Base-by-base conservation (phyloP, 35 echinoderm and acorn worm species). In the Ophioderma brevispina region DNA sequence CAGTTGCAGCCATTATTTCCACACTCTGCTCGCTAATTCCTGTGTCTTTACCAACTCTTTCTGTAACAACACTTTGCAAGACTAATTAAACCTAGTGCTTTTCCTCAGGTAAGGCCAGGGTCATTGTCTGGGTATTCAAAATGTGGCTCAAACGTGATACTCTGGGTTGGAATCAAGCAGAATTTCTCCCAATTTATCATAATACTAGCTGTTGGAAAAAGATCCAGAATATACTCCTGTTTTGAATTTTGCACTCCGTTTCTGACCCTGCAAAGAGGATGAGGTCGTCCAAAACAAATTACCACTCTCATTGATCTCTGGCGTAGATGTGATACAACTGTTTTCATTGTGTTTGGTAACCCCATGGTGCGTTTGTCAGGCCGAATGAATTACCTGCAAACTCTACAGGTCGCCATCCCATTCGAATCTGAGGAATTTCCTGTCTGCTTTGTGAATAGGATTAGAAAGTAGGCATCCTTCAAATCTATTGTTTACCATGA, bases 381-480 rank as follows among this genome's bases (percentile, higher is more conserved):
- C 87, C 92, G 75, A 94, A 94, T 1, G 82, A 23, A 89, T 32
- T 0, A 82, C 87, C 17, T 70, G 76, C 31, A 38, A 88, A 32
- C 79, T 76, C 30, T 49, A 84, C n/a, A 70, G 55, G 15, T 34
- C 76, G 31, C 52, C 35, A 6, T 82, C 55, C 88, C 76, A 88
- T 78, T 42, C 38, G 75, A 88, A 88, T 11, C 86, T 15, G 8
- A 79, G 86, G 38, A 77, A 79, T 40, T 79, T 88, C 17, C 75
- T 15, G 1, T 88, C 32, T 23, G 19, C 36, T 19, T 36, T 46
- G 64, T 31, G 76, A 79, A 88, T 88, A 37, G 86, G 70, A 87
- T 37, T 70, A 75, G 78, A 70, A 38, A 87, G 33, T 87, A 89
- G 23, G 79, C 87, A 76, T 91, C 89, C 35, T 81, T 86, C 31